A percentile compares a stretch with the other conserved stretches of the same genome.
phyloP scores from a whole-genome alignment of 2,888 invertebrate genomes.

The Dorcus parallelipipedus region DNA sequence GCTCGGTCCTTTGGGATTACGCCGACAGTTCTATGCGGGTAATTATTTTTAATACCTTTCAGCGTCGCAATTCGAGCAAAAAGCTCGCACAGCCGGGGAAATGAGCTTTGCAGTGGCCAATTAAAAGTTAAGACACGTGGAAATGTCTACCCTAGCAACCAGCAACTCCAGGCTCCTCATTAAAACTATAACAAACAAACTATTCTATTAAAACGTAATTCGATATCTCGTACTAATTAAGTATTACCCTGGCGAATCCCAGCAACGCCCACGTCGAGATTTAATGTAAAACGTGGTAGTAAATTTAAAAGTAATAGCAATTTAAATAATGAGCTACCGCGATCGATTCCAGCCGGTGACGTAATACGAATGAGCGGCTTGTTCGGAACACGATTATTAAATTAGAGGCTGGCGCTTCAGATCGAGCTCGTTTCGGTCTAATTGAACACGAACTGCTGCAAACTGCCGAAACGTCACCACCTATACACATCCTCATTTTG shows the following conservation, averaged over 20 bases:
- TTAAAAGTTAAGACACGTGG: slow-evolving; percentile 29
- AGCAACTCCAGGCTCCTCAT: slow-evolving; percentile 16
- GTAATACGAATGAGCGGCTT: slow-evolving; percentile 23
- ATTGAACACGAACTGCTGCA: slow-evolving; percentile 25
- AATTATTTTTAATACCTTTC: slow-evolving; percentile 21
- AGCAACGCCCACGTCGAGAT: no score
- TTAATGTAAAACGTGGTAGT: slow-evolving; percentile 5
- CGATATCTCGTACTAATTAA: slow-evolving; percentile 1
- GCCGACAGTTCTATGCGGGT: slow-evolving; percentile 14
- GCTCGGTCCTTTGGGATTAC: slow-evolving; percentile 13
- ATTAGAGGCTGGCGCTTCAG: slow-evolving; percentile 24
- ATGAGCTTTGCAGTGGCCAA: slow-evolving; percentile 24
- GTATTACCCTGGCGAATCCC: neutral
- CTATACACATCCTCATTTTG: slow-evolving; percentile 10
- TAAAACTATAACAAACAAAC: slow-evolving; percentile 11
- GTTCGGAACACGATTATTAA: slow-evolving; percentile 24
- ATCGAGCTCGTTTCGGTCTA: slow-evolving; percentile 23
- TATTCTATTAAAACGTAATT: neutral
- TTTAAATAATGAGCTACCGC: slow-evolving; percentile 32
- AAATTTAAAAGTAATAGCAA: slow-evolving; percentile 30
- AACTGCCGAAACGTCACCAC: slow-evolving; percentile 23
- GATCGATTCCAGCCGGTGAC: slow-evolving; percentile 23
- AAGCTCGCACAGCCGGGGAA: slow-evolving; percentile 12
- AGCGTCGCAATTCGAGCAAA: slow-evolving; percentile 10
- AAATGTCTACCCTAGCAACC: slow-evolving; percentile 22